Evolutionary conservation across 2,113 vertebrate genomes (phyloP).

Genomic region (Sander vitreus): DNA sequence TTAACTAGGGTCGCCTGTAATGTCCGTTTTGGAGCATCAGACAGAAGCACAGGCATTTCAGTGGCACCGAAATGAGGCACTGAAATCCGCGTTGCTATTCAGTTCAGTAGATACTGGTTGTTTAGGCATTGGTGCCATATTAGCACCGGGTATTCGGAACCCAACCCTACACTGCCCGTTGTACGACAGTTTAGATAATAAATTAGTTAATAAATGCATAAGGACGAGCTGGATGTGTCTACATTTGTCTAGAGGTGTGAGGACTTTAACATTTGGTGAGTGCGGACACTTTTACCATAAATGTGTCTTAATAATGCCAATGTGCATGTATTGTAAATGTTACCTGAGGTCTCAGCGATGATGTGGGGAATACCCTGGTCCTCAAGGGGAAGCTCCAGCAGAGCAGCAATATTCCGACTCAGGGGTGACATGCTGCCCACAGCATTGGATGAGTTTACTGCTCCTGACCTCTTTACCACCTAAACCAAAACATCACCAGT

Average conservation of each 20-base stretch:
- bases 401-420: constrained; percentile 89
- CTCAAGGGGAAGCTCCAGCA: constrained; percentile 90
- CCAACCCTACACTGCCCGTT: too few species aligned
- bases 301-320: neutral
- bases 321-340: neutral
- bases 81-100: too few species aligned
- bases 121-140: too few species aligned
- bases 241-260: neutral
- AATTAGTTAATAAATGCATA: neutral
- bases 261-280: neutral
- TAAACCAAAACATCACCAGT: constrained; percentile 27
- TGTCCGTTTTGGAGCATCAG: too few species aligned
- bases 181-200: neutral
- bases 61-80: too few species aligned
- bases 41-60: too few species aligned
- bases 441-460: constrained; percentile 43
- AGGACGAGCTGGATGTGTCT: neutral
- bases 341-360: constrained; percentile 95
- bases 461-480: constrained; percentile 83
- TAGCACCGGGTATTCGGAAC: too few species aligned
- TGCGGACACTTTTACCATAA: neutral
- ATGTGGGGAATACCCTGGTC: constrained; percentile 91
- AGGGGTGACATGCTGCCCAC: constrained; percentile 84
- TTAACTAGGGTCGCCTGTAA: too few species aligned
- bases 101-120: too few species aligned